Base-by-base conservation (phyloP, 2,113 vertebrate species). In the Brachirus orientalis region DNA sequence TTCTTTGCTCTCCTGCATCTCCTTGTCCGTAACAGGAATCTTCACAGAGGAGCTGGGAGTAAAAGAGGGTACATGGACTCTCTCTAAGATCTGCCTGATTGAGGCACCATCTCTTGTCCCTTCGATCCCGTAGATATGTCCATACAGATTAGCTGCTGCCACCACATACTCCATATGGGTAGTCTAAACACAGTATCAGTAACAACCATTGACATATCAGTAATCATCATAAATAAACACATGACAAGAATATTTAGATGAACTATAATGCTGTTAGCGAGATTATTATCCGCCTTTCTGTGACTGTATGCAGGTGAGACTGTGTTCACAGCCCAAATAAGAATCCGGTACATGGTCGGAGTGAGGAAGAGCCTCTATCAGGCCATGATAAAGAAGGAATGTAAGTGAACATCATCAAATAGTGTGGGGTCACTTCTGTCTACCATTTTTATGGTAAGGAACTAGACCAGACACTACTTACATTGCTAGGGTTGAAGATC, bases 81-180 rank as follows among this genome's bases (percentile, higher is more conserved):
- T 8, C 38, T 40, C 40, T 50, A 97, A 88, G 20, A 89, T 52
- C 1, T 22, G 28, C 67, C 12, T 85, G 63, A 91, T 11, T 0
- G 72, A 68, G 0, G 0, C 53, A 0, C 0, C 10, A 66, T 95
- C 90, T 1, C 2, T 82, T 18, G 84, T 89, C 0, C 90, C 90
- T 3, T 50, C 13, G 9, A 98, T 82, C 1, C 88, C 83, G 7
- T 95, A 90, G 6, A 70, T 92, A 57, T 92, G 89, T 18, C 92
- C 94, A 13, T 94, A 95, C 37, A 98, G 90, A 69, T 90, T 93
- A 37, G 95, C 94, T 33, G 96, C 93, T 0, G 94, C 93, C 78
- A 94, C 43, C 36, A 98, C 63, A 13, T 94, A 98, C 1, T 90
- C 91, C 87, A 95, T 66, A 65, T 97, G 95, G 1, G 74, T 79